Evolutionary conservation across 1,140 invertebrate genomes (phyloP).

Genomic region (Lanistes nyassanus): DNA sequence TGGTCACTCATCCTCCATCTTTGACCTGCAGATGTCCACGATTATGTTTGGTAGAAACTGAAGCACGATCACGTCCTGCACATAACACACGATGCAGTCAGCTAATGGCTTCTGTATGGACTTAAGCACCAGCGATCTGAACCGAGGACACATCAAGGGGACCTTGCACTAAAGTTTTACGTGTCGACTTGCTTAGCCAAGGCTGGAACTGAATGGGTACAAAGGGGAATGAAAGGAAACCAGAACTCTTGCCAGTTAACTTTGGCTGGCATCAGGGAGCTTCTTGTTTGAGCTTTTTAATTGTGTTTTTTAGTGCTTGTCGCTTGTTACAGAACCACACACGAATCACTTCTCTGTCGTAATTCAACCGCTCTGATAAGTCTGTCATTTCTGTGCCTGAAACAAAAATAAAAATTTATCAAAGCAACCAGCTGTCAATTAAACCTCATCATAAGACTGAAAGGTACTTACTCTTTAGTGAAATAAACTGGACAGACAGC

Average conservation of each 20-base stretch:
- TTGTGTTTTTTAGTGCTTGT: slow-evolving; percentile 95
- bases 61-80: too few species aligned
- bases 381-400: slow-evolving; percentile 93
- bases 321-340: slow-evolving; percentile 99
- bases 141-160: neutral
- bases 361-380: slow-evolving; percentile 92
- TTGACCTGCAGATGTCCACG: too few species aligned
- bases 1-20: too few species aligned
- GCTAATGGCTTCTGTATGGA: neutral
- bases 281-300: slow-evolving; percentile 69
- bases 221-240: neutral
- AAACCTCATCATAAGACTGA: too few species aligned
- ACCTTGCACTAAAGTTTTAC: neutral
- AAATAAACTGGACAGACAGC: too few species aligned
- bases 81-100: neutral
- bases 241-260: neutral
- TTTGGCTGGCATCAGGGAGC: slow-evolving; percentile 38
- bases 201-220: neutral
- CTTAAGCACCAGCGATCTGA: neutral
- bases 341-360: slow-evolving; percentile 96
- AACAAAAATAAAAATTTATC: slow-evolving; percentile 17
- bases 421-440: neutral
- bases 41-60: too few species aligned
- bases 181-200: neutral
- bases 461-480: too few species aligned